Conservation (phyloP, 92 coral and sea anemone genomes). For the Zoanthus gigantus region DNA sequence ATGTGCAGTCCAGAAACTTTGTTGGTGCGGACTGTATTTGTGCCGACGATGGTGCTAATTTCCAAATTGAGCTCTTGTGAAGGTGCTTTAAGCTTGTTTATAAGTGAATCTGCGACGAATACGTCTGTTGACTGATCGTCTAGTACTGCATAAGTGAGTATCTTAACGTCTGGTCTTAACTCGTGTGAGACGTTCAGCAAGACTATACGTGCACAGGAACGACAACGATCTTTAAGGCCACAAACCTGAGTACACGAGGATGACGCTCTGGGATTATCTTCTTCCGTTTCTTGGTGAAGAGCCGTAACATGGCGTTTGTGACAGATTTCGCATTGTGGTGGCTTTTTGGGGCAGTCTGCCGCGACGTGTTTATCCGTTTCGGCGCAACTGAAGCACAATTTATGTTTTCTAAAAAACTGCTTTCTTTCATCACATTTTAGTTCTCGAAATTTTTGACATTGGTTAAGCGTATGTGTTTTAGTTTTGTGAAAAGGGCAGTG, state of each 20-base stretch:
- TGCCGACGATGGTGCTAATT: constrained; percentile 34
- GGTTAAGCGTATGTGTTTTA: too few relatives aligned
- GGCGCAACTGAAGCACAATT: too few relatives aligned
- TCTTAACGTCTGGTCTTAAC: constrained; percentile 43
- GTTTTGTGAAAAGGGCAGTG: too few relatives aligned
- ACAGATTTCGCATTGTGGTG: not conserved
- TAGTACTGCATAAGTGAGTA: constrained; percentile 64
- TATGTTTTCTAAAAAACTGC: too few relatives aligned
- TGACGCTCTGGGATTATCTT: constrained; percentile 14
- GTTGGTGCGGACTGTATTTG: constrained; percentile 19
- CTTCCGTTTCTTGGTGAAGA: constrained; percentile 44
- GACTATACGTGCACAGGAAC: constrained; percentile 73
- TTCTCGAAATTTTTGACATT: too few relatives aligned
- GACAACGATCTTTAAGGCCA: constrained; percentile 58
- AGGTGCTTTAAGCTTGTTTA: not conserved
- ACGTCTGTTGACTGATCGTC: constrained; percentile 80
- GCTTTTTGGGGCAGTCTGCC: too few relatives aligned
- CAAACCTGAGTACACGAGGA: constrained; percentile 74
- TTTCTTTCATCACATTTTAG: too few relatives aligned
- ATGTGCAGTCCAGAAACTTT: constrained; percentile 52
- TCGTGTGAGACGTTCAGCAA: constrained; percentile 66
- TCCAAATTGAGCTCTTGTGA: not conserved
- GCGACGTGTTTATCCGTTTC: too few relatives aligned
- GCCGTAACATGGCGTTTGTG: constrained; percentile 65
- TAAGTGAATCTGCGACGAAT: constrained; percentile 61